Base-by-base conservation (phyloP, 53 echinoderm and acorn worm genomes). In the Arbacia lixula region DNA sequence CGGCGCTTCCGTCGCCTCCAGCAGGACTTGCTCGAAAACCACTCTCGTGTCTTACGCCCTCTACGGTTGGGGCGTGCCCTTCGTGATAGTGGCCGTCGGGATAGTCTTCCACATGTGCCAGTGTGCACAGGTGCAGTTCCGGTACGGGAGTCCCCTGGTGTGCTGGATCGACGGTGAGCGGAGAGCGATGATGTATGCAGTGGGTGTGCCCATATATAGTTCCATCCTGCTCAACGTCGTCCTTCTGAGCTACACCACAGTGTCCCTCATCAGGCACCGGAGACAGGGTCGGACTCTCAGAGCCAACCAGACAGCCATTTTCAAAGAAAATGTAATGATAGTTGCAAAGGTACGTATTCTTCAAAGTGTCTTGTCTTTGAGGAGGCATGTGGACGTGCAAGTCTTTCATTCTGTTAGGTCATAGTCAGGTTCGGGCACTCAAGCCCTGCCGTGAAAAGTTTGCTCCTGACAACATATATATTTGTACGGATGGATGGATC, bases 141-240 rank as follows among this genome's bases (percentile, higher is more conserved):
- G 56, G 12, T 88, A 88, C 33, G 88, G 88, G 22, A 63, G 83
- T 3, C 25, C 33, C 0, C 20, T 42, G 17, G 33, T 71, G 12
- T 88, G 88, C 52, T 88, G 88, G 88, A 88, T 88, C 31, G 88
- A 88, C 20, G 88, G 80, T 22, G 76, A 76, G 36, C 55, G 80
- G 36, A 21, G 81, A 33, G 88, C 88, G 17, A 49, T 88, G 43
- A 51, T 88, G 33, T 50, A 71, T 11, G 53, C 71, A 3, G 72
- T 88, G n/a, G 83, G 82, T 3, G 22, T 88, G 6, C 88, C 88
- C 3, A 76, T 88, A 9, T 76, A 39, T 42, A 11, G 58, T 36
- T 69, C 82, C 51, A 71, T 88, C 12, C 49, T 82, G 3, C 53
- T 88, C 20, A 82, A 88, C 72, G 57, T 88, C 31, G 14, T 57